These are phyloP conservation scores for Charadrius vociferus DNA, from an alignment of 2,113 vertebrate genomes.

Conservation along the genomic window DNA sequence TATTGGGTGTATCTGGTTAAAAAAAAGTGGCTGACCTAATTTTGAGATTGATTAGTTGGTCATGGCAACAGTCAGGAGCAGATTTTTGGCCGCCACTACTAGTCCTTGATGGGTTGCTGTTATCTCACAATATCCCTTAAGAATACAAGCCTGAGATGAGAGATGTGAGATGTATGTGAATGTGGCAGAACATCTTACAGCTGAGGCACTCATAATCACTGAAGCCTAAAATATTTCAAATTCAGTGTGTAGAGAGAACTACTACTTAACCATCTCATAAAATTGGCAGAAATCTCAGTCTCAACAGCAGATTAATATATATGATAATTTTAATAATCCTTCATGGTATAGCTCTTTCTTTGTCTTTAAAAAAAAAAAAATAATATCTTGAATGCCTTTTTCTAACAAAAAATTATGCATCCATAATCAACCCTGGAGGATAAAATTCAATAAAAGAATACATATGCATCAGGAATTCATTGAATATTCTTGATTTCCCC, in stretches of 20 bases:
- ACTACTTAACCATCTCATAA: conserved; percentile 11
- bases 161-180: background rate
- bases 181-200: background rate
- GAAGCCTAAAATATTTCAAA: conserved; percentile 26
- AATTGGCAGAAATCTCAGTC: conserved; percentile 16
- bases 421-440: conserved; percentile 38
- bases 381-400: background rate
- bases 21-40: background rate
- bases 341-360: background rate
- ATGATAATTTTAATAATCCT: conserved; percentile 60
- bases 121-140: background rate
- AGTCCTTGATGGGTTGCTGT: background rate
- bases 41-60: conserved; percentile 12
- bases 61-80: background rate
- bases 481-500: conserved; percentile 69
- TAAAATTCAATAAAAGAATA: conserved; percentile 45
- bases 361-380: background rate
- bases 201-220: background rate
- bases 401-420: conserved; percentile 29
- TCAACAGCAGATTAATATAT: conserved; percentile 45
- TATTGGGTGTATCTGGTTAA: background rate
- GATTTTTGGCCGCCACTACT: background rate
- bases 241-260: conserved; percentile 1
- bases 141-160: background rate
- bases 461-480: conserved; percentile 35